Percentiles rank a stretch among this genome's conserved stretches.
phyloP scores from a whole-genome alignment of 2,888 invertebrate species.

The Allophyes oxyacanthae region DNA sequence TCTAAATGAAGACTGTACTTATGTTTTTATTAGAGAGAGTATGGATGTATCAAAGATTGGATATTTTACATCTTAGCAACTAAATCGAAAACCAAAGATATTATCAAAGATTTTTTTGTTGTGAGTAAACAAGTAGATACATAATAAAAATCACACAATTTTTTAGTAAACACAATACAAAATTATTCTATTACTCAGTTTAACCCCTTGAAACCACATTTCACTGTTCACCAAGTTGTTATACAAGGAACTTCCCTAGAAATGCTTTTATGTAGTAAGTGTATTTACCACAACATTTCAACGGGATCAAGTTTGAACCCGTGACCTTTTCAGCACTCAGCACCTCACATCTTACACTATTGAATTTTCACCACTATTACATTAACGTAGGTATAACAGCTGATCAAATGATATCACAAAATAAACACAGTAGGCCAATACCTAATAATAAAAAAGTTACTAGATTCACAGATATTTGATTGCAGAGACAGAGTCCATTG shows the following conservation, averaged over 20 bases:
- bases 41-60: slow-evolving; percentile 32
- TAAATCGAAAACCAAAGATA: no score
- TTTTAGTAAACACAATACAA: no score
- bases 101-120: no score
- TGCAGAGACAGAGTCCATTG: no score
- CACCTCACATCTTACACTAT: slow-evolving; percentile 16
- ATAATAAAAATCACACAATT: no score
- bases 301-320: slow-evolving; percentile 18
- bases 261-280: slow-evolving; percentile 18
- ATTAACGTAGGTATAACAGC: slow-evolving; percentile 5
- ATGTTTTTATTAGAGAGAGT: slow-evolving; percentile 47
- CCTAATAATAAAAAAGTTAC: no score
- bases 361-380: slow-evolving; percentile 19
- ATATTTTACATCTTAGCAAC: neutral
- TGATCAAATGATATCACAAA: neutral
- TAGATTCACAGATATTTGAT: no score
- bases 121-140: no score
- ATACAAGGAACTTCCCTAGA: slow-evolving; percentile 4
- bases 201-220: no score
- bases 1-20: slow-evolving; percentile 86
- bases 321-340: slow-evolving; percentile 13
- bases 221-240: neutral
- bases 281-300: slow-evolving; percentile 29
- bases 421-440: neutral
- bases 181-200: no score